phyloP scores from a whole-genome alignment of 2,113 vertebrate genomes.

The Nothocercus julius region DNA sequence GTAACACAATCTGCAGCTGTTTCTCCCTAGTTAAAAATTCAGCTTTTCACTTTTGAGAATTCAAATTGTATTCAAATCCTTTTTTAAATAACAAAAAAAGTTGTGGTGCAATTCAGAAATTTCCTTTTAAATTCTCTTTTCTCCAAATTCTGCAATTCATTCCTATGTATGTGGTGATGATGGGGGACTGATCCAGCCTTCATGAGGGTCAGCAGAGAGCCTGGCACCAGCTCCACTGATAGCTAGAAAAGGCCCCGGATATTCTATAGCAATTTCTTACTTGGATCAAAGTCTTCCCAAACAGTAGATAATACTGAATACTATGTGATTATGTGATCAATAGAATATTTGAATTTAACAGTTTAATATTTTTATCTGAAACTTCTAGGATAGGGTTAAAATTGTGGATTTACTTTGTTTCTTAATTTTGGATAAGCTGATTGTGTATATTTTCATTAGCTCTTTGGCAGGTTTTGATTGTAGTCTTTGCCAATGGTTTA shows the following conservation, averaged over 20 bases:
- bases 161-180: neutral
- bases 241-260: neutral
- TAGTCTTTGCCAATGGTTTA: neutral
- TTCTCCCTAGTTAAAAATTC: neutral
- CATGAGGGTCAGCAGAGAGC: neutral
- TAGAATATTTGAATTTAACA: neutral
- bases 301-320: neutral
- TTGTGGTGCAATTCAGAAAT: neutral
- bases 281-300: neutral
- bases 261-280: neutral
- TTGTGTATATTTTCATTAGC: neutral
- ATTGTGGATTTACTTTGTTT: neutral
- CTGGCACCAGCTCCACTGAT: neutral
- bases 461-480: neutral
- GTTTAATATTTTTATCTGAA: neutral
- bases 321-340: neutral
- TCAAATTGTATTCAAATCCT: no score
- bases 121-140: neutral
- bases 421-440: neutral
- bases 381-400: neutral
- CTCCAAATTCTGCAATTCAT: neutral
- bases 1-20: neutral
- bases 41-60: no score
- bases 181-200: neutral
- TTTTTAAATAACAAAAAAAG: neutral